Base-by-base conservation (phyloP, 37 sponge, comb jelly and placozoan genomes). In the Spongilla lacustris region DNA sequence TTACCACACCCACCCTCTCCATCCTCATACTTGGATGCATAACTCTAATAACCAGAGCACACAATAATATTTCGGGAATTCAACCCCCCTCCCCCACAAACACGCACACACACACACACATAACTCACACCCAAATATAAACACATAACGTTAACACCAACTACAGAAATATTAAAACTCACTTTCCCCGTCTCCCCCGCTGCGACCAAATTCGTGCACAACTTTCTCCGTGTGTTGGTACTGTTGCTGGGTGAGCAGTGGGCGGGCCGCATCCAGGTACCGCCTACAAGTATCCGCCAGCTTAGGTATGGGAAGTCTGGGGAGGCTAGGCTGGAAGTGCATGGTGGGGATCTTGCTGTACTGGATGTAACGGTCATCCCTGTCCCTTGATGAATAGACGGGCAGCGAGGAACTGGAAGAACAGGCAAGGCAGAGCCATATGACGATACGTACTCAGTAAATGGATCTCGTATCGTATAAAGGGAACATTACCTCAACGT, bases 321-420 rank as follows among this genome's bases (percentile, higher is more conserved):
- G 95, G 29, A 98, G 92, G 84, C 93, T 86, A 67, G 90, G 85
- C 83, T 98, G 96, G 81, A 91, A 98, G 88, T 96, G 94, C 79
- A 91, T 77, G n/a, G 91, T 90, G 32, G 95, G 93, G 19, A 94
- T 48, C 67, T 34, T 81, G 85, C 89, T 94, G 34, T 77, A 12
- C 74, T 98, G 91, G 2, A 97, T 82, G 82, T 91, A 91, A 0
- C 79, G 75, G 32, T 86, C 87, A 22, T 88, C 77, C 14, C 33
- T 37, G n/a, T 75, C 32, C 46, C 8, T 46, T 46, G 46, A 46
- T 4, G 46, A 46, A 4, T 4, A 46, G 8, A 46, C 8, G 46
- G 46, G 8, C 46, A 8, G 8, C 46, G 46, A 46, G 8, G 46
- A 46, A 46, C 46, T 46, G 46, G 4, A 46, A 46, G 46, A 46